These are phyloP conservation scores for Philaethria dido DNA, from an alignment of 2,888 invertebrate species.

Conservation along the genomic window DNA sequence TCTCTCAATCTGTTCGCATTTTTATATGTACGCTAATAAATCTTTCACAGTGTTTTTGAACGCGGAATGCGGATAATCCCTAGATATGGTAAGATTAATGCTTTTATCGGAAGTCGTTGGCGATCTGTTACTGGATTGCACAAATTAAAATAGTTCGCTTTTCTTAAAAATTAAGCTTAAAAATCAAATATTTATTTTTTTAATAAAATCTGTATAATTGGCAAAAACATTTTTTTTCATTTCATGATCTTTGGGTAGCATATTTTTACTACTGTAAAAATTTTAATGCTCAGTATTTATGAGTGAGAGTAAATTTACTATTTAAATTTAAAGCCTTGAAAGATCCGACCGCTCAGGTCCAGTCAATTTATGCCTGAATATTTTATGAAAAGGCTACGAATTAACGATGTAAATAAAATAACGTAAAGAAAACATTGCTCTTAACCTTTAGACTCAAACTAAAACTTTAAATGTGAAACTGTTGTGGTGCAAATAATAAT, in stretches of 20 bases:
- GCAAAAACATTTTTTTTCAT: too few relatives aligned
- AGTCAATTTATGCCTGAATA: conserved; percentile 12
- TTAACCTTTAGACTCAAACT: not conserved
- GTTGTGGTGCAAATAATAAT: not conserved
- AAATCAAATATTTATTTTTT: not conserved
- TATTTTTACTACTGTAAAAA: not conserved
- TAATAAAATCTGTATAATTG: too few relatives aligned
- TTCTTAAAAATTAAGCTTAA: not conserved
- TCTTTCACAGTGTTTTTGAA: conserved; percentile 23
- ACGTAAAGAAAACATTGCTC: not conserved
- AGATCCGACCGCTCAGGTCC: not conserved
- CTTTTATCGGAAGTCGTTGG: not conserved
- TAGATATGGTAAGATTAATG: conserved; percentile 21
- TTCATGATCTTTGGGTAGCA: not conserved
- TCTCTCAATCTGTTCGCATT: conserved; percentile 33
- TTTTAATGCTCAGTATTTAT: not conserved
- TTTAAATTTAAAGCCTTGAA: not conserved
- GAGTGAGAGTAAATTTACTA: not conserved
- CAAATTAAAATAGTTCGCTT: not conserved
- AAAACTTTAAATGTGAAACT: not conserved
- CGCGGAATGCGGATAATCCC: conserved; percentile 5
- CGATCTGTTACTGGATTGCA: not conserved
- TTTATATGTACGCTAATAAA: conserved; percentile 33
- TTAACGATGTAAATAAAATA: not conserved
- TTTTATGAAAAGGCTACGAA: not conserved